Evolutionary conservation across 2,797 vertebrate genomes (phyloP), one percentile per base, ranked within the genome.

Genomic region (Girardinus metallicus): DNA sequence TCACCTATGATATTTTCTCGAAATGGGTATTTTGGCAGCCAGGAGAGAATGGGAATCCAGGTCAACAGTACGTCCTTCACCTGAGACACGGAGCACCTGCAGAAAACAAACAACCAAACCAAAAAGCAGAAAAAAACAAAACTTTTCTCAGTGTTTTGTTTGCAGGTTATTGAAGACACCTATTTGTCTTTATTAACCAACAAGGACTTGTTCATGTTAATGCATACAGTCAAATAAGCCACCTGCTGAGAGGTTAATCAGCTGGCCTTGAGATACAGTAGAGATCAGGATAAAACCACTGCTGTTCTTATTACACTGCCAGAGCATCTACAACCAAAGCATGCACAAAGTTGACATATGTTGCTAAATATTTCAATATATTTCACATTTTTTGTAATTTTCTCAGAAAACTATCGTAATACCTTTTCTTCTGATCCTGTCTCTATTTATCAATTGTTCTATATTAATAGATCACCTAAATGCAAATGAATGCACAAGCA

Each of bases 1-100:
- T 99, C 98, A 13, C 97, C 97, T 0, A 96, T n/a, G 16, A 95
- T 93, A 88, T 97, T 97, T 72, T 98, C 97, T 81, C 95, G 97
- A 89, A 97, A 1, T 0, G 95, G 93, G 94, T 99, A 99, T 5
- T 78, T 92, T 41, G 97, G 97, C 75, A 99, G 83, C 98, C 98
- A 99, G 81, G 57, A 85, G 21, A 98, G 91, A 80, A 98, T 90
- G 0, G 98, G 98, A 15, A 96, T 44, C 83, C 93, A 94, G 34
- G 77, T 88, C 55, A 94, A 46, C 75, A 93, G 66, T 0, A 18
- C 41, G 3, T 60, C 80, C 84, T 89, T 95, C 75, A 95, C 77
- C 73, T 84, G 84, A 70, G 91, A 83, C 13, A 78, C 84, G 0
- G 95, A 95, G 83, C 95, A 96, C 76, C 96, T 96, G 81, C n/a